Evolutionary conservation across 64 coral and sea anemone species (phyloP).

Genomic region (Montipora capricornis): DNA sequence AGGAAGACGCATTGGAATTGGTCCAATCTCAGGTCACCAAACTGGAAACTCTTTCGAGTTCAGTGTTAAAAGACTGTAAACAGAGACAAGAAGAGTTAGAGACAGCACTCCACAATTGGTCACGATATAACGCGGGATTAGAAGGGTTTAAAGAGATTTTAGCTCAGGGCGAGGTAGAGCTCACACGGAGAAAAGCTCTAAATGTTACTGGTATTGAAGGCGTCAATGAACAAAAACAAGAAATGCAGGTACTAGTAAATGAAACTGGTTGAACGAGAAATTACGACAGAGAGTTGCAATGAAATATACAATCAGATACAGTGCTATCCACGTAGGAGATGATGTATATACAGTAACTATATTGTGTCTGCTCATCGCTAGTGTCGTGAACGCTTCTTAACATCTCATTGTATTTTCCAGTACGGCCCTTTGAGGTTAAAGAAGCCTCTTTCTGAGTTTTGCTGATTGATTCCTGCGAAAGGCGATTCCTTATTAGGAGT

Average conservation of each 20-base stretch:
- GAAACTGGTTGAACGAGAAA: too few relatives aligned
- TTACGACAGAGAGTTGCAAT: too few relatives aligned
- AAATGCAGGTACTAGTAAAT: conserved; percentile 64
- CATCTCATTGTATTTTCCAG: too few relatives aligned
- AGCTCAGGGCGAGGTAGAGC: conserved; percentile 80
- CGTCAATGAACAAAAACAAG: conserved; percentile 75
- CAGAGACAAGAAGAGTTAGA: conserved; percentile 69
- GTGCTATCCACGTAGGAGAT: too few relatives aligned
- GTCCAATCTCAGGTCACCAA: conserved; percentile 51
- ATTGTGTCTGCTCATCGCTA: too few relatives aligned
- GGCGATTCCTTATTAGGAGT: too few relatives aligned
- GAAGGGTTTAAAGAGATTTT: conserved; percentile 84
- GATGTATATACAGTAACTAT: too few relatives aligned
- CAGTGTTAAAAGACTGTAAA: conserved; percentile 58
- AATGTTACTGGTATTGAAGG: conserved; percentile 83
- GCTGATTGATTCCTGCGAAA: too few relatives aligned
- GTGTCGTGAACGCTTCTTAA: too few relatives aligned
- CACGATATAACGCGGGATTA: conserved; percentile 42
- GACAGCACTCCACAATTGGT: conserved; percentile 63
- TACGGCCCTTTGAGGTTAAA: too few relatives aligned
- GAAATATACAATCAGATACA: too few relatives aligned
- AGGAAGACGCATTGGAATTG: conserved; percentile 52
- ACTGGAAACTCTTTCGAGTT: conserved; percentile 67
- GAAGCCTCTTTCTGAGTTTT: too few relatives aligned
- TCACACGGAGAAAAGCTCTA: conserved; percentile 80